Evolutionary conservation across 1,140 invertebrate genomes (phyloP), one percentile per base, ranked within the genome.

Genomic region (Latrodectus geometricus): DNA sequence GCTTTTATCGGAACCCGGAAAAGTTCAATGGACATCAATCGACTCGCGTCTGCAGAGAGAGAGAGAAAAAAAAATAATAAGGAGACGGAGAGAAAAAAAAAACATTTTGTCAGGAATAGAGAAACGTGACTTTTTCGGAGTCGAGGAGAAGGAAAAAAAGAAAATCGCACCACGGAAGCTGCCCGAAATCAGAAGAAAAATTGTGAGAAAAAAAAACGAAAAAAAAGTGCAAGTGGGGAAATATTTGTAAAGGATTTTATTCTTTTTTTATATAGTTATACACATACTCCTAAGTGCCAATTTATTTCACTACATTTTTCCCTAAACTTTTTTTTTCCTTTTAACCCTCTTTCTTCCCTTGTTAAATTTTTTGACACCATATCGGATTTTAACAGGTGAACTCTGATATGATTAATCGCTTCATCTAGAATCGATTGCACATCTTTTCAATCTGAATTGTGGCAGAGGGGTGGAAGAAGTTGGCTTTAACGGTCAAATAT

Each of bases 341-440:
- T 35, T 35, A 35, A 35, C 35, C 35, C 35, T 35, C 35, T 35
- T 35, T 35, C 35, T 35, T 35, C 35, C 35, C 70, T 54, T 79
- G 49, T 68, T 83, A 21, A 20, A 75, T 48, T 72, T 75, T 83
- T 65, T 83, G 81, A 83, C 81, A 83, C 81, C 81, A 52, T 83
- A 83, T 83, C 81, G 81, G 81, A 72, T 83, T 83, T 83, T 83
- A 83, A 83, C 81, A 83, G 81, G 81, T 83, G 81, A 83, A 35
- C 81, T 83, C 48, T 56, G 81, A 83, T 83, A 83, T 83, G 81
- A 83, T 83, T 83, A 83, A 83, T 83, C 81, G 56, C 81, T 83
- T 35, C 81, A 65, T 52, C 72, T 75, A 61, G 81, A 83, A 83
- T 83, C 81, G 81, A 83, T 83, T 73, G 54, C 52, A 49, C 15